Percentiles rank a stretch among this genome's conserved stretches.
These are phyloP conservation scores for Taurulus bubalis DNA, from an alignment of 2,113 vertebrate genomes.

Conservation along the genomic window DNA sequence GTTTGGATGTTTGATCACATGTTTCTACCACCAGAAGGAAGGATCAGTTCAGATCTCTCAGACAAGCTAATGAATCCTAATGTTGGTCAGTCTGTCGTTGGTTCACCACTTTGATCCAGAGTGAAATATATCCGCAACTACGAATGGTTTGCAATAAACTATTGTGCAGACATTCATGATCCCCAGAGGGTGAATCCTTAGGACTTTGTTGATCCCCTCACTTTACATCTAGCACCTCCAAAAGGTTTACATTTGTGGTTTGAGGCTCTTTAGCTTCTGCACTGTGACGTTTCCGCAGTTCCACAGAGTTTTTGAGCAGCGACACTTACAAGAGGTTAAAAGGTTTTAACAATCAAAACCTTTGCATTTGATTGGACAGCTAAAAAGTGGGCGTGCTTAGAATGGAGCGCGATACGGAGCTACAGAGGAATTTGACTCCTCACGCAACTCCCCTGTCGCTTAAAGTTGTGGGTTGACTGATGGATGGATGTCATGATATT, in stretches of 20 bases:
- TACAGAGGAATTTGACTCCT: background rate
- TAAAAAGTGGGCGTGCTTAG: background rate
- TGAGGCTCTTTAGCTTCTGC: too few species aligned
- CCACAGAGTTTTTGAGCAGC: too few species aligned
- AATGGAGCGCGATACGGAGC: background rate
- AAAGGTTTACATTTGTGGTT: background rate
- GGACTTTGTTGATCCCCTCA: background rate
- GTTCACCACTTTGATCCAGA: background rate
- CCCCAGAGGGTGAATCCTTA: background rate
- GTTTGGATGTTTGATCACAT: conserved; percentile 14
- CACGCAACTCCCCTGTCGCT: background rate
- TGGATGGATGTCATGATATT: too few species aligned
- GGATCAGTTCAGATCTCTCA: background rate
- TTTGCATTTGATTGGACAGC: background rate
- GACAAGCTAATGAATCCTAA: background rate
- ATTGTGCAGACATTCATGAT: background rate
- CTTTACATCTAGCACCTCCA: background rate
- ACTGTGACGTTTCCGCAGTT: too few species aligned
- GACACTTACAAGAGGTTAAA: background rate
- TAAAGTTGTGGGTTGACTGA: background rate
- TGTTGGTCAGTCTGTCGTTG: background rate
- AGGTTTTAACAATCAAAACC: background rate
- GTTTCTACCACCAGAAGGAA: background rate
- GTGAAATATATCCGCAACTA: background rate
- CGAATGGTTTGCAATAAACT: background rate